Conservation (phyloP, 2,797 vertebrate species). For the Poecilia velifera region DNA sequence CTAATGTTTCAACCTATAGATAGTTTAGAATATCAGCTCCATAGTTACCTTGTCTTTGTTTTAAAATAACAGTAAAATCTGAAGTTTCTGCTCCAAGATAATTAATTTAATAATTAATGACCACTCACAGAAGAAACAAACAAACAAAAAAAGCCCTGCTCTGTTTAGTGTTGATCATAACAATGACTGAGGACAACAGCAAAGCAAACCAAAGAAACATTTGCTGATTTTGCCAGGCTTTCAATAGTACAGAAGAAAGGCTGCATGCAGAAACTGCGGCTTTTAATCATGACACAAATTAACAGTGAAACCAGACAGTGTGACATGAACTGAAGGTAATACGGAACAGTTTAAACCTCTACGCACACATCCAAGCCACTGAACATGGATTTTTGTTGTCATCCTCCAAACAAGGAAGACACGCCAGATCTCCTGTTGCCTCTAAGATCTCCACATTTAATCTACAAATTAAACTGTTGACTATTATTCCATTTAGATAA, state of each 20-base stretch:
- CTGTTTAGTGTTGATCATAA: neutral
- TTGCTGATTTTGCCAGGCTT: constrained; percentile 57
- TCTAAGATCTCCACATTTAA: neutral
- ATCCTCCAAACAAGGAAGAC: neutral
- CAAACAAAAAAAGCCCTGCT: neutral
- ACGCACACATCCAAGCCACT: neutral
- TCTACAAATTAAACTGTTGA: neutral
- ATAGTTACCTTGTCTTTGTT: neutral
- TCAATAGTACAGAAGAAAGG: constrained; percentile 61
- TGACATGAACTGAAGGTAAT: constrained; percentile 26
- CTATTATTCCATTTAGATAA: neutral
- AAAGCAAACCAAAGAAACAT: constrained; percentile 14
- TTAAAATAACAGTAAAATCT: neutral
- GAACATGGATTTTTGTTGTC: neutral
- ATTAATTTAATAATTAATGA: neutral
- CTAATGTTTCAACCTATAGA: neutral
- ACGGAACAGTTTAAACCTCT: neutral
- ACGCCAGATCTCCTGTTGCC: neutral
- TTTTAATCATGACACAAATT: constrained; percentile 46
- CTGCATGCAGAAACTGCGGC: constrained; percentile 56
- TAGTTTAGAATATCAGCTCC: neutral
- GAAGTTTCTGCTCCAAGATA: neutral
- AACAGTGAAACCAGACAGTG: constrained; percentile 9
- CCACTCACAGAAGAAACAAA: neutral
- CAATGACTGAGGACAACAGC: neutral